These are phyloP conservation scores for Drosophila tanythrix DNA, from an alignment of 2,888 invertebrate species.

Conservation along the genomic window DNA sequence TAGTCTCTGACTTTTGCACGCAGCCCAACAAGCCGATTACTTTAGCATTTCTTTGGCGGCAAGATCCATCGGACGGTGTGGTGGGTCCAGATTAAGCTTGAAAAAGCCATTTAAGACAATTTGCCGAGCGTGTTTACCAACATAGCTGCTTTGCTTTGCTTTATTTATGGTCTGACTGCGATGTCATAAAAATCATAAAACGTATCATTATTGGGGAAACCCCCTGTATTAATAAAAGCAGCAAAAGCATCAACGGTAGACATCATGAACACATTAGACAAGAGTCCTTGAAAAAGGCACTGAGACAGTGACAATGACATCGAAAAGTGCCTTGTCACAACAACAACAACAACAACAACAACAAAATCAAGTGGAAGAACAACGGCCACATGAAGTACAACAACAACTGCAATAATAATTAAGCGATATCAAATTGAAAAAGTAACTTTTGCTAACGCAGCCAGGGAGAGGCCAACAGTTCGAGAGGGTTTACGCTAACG, in stretches of 20 bases:
- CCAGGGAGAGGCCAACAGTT: conserved; percentile 18
- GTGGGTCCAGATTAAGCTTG: conserved; percentile 17
- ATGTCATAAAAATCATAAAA: conserved; percentile 75
- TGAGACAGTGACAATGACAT: conserved; percentile 71
- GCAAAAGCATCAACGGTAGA: conserved; percentile 19
- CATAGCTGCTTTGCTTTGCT: conserved; percentile 45
- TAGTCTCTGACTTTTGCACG: conserved; percentile 72
- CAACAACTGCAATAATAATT: conserved; percentile 67
- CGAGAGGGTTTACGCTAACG: conserved; percentile 12
- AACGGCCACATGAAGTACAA: conserved; percentile 19
- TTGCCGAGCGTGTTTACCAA: conserved; percentile 42
- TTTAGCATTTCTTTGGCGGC: conserved; percentile 73
- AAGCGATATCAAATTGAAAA: conserved; percentile 78
- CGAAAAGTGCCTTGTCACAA: conserved; percentile 72
- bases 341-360: conserved; percentile 39
- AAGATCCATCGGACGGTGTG: conserved; percentile 26
- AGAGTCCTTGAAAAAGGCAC: conserved; percentile 56
- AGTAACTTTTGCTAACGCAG: conserved; percentile 60
- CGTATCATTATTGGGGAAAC: conserved; percentile 65
- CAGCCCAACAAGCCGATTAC: conserved; percentile 68
- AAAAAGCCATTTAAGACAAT: conserved; percentile 58
- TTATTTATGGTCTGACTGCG: conserved; percentile 69
- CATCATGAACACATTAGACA: conserved; percentile 57
- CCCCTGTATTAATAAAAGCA: conserved; percentile 37
- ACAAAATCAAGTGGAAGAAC: neutral